phyloP scores from a whole-genome alignment of 1,140 invertebrate genomes.

The Bradynema listronoti region DNA sequence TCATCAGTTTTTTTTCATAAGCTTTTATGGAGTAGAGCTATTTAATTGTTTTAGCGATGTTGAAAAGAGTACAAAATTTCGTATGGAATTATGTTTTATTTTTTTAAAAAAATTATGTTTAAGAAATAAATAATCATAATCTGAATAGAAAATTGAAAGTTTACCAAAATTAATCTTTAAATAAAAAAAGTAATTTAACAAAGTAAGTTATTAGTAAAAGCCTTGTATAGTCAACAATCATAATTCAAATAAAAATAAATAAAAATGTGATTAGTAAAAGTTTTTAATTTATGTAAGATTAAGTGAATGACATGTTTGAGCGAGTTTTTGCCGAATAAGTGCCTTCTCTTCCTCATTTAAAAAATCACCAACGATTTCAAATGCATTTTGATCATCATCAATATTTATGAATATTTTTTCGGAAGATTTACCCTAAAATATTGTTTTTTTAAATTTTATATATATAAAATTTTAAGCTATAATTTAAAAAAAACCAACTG shows the following conservation, averaged over 20 bases:
- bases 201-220: not conserved
- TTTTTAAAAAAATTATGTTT: too few species aligned
- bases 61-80: too few species aligned
- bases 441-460: not conserved
- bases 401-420: not conserved
- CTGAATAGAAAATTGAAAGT: too few species aligned
- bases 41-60: too few species aligned
- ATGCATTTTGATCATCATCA: not conserved
- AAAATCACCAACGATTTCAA: constrained; percentile 7
- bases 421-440: not conserved
- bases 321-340: not conserved
- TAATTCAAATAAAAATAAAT: not conserved
- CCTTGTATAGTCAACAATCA: not conserved
- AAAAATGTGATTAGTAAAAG: not conserved
- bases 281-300: not conserved
- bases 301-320: constrained; percentile 1
- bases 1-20: too few species aligned
- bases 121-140: too few species aligned
- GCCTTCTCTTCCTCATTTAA: constrained; percentile 8
- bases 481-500: not conserved
- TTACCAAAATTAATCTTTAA: not conserved
- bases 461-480: not conserved
- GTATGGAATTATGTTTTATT: too few species aligned
- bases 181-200: not conserved
- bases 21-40: too few species aligned